Evolutionary conservation across 1,140 invertebrate genomes (phyloP), one percentile per base, ranked within the genome.

Genomic region (Dendrolimus kikuchii): DNA sequence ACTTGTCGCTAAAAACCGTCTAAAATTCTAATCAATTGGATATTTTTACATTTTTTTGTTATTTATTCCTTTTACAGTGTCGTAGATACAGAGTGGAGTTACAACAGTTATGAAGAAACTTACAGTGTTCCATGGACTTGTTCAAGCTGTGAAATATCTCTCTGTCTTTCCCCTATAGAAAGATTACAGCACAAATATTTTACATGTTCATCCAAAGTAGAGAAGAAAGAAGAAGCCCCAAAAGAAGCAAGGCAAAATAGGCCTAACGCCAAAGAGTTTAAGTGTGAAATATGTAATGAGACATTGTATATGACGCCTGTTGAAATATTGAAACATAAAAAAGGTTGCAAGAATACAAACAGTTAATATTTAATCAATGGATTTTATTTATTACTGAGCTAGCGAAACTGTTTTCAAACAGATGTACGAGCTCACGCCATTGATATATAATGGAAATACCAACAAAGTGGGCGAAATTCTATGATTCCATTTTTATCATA

Each of bases 311-410:
- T 97, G 43, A 94, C 93, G 9, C 91, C 92, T 5, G 91, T 93
- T 40, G 93, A 95, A 71, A 92, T 94, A 77, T 83, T 95, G 59
- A 93, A 89, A 57, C 93, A 95, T 83, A 93, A 90, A 68, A 93
- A 91, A 63, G 77, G 61, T 73, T 92, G 91, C 79, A 80, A 76
- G 56, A 66, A 53, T 60, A 72, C 81, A 69, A 74, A 74, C 72
- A 68, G 1, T 4, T 63, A 43, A 48, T 37, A 53, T 8, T 39
- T 44, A 37, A 40, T 5, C 9, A 41, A 3, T 9, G 39, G 4
- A 43, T 51, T 41, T 49, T 58, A 54, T 52, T 57, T 55, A 40
- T 46, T 55, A 52, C 54, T 42, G 9, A 39, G 37, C 9, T 36
- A 55, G 9, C 38, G 57, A 47, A 36, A 42, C 41, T n/a, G n/a